Conservation (phyloP, 2,113 vertebrate genomes). For the Acrocephalus arundinaceus region DNA sequence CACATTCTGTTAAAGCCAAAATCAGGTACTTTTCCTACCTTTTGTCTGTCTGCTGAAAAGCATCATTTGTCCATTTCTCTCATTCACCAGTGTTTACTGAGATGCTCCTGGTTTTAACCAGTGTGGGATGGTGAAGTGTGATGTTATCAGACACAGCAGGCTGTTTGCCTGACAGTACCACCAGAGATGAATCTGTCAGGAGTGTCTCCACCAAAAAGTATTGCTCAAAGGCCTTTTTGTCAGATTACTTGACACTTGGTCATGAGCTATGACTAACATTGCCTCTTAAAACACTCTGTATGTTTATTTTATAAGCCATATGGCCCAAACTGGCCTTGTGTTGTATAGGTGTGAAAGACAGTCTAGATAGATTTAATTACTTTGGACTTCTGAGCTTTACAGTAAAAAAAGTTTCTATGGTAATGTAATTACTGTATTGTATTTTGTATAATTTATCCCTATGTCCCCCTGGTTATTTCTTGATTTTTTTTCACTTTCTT, state of each 20-base stretch:
- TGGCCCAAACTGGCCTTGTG: background rate
- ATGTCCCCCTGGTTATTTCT: background rate
- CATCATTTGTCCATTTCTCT: background rate
- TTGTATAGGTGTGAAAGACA: conserved; percentile 14
- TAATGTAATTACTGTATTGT: background rate
- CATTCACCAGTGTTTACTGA: fast-evolving
- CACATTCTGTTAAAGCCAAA: background rate
- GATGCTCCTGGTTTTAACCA: background rate
- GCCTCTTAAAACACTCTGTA: background rate
- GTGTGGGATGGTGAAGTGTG: background rate
- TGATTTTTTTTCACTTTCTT: background rate
- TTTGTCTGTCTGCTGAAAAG: background rate
- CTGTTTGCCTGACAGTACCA: background rate
- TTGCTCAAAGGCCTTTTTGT: conserved; percentile 13
- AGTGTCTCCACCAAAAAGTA: background rate
- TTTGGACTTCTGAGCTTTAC: conserved; percentile 7
- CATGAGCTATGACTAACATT: conserved; percentile 8
- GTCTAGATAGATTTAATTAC: conserved; percentile 19
- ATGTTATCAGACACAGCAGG: background rate
- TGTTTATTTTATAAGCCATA: conserved; percentile 59
- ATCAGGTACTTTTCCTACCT: background rate
- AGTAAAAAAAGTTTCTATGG: background rate
- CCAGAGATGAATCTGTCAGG: conserved; percentile 9
- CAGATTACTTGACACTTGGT: conserved; percentile 29
- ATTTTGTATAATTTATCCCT: background rate